Percentiles rank a stretch among this genome's conserved stretches.
These are phyloP conservation scores for Seira musarum DNA, from an alignment of 2,888 invertebrate genomes.

Conservation along the genomic window DNA sequence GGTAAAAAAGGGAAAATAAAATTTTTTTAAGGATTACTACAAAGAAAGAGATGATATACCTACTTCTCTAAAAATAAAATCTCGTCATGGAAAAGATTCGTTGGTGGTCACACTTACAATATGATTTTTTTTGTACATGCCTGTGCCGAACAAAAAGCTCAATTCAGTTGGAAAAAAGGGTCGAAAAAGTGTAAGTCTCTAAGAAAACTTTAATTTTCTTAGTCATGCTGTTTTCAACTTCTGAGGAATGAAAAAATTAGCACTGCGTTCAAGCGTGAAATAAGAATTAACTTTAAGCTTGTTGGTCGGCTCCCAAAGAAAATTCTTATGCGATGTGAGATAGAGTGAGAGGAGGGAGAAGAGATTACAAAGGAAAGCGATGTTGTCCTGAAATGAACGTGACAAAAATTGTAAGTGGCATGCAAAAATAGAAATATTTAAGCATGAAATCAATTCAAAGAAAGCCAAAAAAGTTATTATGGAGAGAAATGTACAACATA, in stretches of 20 bases:
- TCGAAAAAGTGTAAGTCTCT: no score
- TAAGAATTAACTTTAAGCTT: not conserved
- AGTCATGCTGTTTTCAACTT: slow-evolving; percentile 31
- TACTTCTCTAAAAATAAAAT: slow-evolving; percentile 2
- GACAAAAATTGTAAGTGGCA: not conserved
- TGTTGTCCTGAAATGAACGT: not conserved
- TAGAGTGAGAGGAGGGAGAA: not conserved
- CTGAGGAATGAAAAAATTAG: slow-evolving; percentile 18
- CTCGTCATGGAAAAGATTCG: slow-evolving; percentile 12
- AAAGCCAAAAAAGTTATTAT: not conserved
- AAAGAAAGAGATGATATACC: not conserved
- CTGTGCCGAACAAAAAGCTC: slow-evolving; percentile 4
- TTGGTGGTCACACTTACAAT: slow-evolving; percentile 40
- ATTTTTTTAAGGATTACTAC: no score
- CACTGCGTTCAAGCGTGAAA: slow-evolving; percentile 32
- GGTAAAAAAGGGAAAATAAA: no score
- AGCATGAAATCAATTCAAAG: not conserved
- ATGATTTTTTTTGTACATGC: not conserved
- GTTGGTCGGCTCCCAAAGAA: not conserved
- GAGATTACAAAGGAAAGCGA: not conserved
- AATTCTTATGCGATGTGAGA: not conserved
- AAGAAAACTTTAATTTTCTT: not conserved
- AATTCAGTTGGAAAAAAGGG: not conserved
- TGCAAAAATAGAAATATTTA: not conserved
- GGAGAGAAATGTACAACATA: not conserved